Evolutionary conservation across 2,797 vertebrate genomes (phyloP).

Genomic region (Alosa sapidissima): DNA sequence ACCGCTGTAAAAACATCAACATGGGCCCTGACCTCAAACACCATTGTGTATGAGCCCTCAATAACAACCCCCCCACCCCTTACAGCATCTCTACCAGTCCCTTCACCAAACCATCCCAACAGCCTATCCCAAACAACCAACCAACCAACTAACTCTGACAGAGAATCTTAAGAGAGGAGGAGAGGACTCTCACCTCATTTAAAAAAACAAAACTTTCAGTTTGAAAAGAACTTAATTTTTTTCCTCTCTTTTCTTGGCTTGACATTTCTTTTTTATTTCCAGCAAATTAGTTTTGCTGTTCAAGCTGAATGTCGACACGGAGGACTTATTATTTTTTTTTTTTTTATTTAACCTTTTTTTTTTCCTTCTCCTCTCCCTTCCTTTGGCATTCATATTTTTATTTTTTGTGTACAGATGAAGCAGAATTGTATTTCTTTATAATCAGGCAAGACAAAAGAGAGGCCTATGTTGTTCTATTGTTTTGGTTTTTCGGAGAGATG

Average conservation of each 20-base stretch:
- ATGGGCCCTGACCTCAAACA: conserved; percentile 82
- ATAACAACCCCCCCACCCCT: conserved; percentile 49
- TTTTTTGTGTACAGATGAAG: conserved; percentile 68
- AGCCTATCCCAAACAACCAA: not conserved
- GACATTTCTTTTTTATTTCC: conserved; percentile 57
- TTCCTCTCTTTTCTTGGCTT: conserved; percentile 53
- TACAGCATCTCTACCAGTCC: not conserved
- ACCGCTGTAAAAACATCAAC: conserved; percentile 87
- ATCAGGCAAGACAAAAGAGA: conserved; percentile 54
- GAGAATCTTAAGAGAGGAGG: conserved; percentile 34
- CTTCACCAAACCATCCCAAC: not conserved
- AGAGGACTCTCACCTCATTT: conserved; percentile 50
- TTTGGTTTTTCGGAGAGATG: conserved; percentile 46
- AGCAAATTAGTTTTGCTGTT: conserved; percentile 55
- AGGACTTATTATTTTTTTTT: conserved; percentile 56
- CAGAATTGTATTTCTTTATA: conserved; percentile 60
- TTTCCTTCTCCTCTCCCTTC: not conserved
- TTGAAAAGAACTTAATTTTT: conserved; percentile 58
- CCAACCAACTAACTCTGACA: not conserved
- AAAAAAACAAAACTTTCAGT: conserved; percentile 63
- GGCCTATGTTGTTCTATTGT: conserved; percentile 52
- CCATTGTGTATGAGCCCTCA: conserved; percentile 77
- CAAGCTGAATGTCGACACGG: conserved; percentile 58
- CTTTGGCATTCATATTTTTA: conserved; percentile 56
- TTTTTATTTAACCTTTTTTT: not conserved